Evolutionary conservation across 2,113 vertebrate species (phyloP).

Genomic region (Phycodurus eques): DNA sequence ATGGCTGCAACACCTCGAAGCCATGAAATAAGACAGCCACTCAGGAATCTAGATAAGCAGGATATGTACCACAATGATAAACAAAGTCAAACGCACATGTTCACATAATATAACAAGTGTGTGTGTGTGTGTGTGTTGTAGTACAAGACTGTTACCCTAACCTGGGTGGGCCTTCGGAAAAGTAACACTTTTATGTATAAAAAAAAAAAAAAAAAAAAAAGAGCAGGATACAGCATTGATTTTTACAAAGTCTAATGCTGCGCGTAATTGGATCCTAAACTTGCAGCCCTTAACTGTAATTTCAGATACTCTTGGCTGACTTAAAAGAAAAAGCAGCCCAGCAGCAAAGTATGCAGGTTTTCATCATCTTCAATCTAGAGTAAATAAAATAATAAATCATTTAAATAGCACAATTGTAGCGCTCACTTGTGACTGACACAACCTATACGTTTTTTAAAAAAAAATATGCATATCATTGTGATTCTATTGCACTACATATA

Average conservation of each 20-base stretch:
- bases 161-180: not conserved
- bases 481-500: too few species aligned
- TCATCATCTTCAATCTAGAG: too few species aligned
- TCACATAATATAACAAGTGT: too few species aligned
- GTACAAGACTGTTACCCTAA: not conserved
- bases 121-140: too few species aligned
- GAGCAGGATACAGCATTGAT: not conserved
- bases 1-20: constrained; percentile 36
- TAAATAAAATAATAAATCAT: too few species aligned
- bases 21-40: not conserved
- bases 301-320: not conserved
- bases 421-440: not conserved
- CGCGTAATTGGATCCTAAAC: not conserved
- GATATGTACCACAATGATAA: not conserved
- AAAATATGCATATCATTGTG: not conserved
- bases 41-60: not conserved
- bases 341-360: not conserved
- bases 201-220: not conserved
- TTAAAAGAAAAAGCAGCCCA: not conserved
- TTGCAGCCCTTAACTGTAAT: not conserved
- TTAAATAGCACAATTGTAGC: too few species aligned
- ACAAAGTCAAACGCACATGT: not conserved
- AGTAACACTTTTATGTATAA: not conserved
- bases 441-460: not conserved
- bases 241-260: not conserved